Percentiles rank a stretch among this genome's conserved stretches.
These are phyloP conservation scores for Spheniscus humboldti DNA, from an alignment of 2,797 vertebrate species.

Conservation along the genomic window DNA sequence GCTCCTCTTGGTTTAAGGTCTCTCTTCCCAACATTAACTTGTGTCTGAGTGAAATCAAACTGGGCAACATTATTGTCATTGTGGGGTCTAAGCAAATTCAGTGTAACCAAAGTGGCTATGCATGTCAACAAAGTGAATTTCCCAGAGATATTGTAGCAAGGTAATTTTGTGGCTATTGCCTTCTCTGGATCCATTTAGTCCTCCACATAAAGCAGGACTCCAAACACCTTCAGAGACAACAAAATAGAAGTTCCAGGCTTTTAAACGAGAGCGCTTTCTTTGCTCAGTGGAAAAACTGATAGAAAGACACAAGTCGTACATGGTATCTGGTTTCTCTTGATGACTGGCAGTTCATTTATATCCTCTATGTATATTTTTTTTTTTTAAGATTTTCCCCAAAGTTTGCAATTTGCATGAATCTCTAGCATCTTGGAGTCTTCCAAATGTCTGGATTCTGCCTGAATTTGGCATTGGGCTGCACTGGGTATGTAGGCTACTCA, in stretches of 20 bases:
- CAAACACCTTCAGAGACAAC: not conserved
- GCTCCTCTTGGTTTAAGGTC: not conserved
- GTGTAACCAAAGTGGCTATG: not conserved
- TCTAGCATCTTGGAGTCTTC: not conserved
- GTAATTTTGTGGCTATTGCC: not conserved
- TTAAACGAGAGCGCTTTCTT: not conserved
- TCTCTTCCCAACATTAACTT: not conserved
- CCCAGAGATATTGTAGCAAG: not conserved
- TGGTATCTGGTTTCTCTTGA: not conserved
- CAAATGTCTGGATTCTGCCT: not conserved
- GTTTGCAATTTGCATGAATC: not conserved
- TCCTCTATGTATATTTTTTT: rapidly evolving
- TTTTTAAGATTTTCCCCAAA: not conserved
- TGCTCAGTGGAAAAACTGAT: not conserved
- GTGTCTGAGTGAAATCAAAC: not conserved
- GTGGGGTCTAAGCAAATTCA: not conserved
- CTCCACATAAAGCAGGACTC: not conserved
- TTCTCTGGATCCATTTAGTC: not conserved
- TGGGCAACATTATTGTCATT: not conserved
- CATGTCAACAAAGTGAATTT: not conserved
- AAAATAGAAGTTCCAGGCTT: not conserved
- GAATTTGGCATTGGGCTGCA: not conserved
- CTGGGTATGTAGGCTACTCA: not conserved
- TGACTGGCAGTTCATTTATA: not conserved
- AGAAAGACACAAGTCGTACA: not conserved